A percentile compares a stretch with the other conserved stretches of the same genome.
These are phyloP conservation scores for Cistogaster globosa DNA, from an alignment of 2,888 invertebrate genomes.

Conservation along the genomic window DNA sequence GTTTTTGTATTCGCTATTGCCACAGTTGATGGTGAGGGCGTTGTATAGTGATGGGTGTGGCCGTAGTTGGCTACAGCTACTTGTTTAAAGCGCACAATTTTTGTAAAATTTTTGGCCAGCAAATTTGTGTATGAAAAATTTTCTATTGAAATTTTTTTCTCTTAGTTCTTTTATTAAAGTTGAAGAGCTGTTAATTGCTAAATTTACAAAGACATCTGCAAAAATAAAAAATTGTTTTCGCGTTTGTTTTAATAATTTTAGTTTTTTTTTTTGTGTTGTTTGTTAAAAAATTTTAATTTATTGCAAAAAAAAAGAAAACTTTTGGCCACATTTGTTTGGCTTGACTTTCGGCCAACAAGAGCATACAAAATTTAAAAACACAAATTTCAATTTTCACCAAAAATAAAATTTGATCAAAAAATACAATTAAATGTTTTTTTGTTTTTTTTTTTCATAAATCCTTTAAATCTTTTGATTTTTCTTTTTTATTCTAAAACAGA, in stretches of 20 bases:
- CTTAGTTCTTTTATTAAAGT: neutral
- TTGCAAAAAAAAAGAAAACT: conserved; percentile 49
- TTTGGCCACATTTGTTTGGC: conserved; percentile 80
- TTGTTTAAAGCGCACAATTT: conserved; percentile 75
- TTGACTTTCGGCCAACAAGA: conserved; percentile 80
- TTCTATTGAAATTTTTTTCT: conserved; percentile 2
- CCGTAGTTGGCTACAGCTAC: conserved; percentile 74
- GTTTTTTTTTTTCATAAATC: conserved; percentile 66
- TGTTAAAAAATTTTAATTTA: neutral
- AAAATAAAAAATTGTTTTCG: conserved; percentile 19
- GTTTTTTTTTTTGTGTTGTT: neutral
- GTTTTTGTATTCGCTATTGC: conserved; percentile 3
- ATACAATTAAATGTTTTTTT: neutral
- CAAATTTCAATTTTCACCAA: conserved; percentile 58
- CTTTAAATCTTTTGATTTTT: conserved; percentile 26
- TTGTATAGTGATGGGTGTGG: conserved; percentile 67
- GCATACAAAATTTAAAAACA: conserved; percentile 10
- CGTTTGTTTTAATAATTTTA: neutral
- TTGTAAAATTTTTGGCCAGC: conserved; percentile 62
- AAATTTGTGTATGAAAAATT: conserved; percentile 31
- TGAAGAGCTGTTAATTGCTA: neutral
- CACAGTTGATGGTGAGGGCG: conserved; percentile 4
- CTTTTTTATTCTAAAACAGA: neutral
- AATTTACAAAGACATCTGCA: conserved; percentile 53
- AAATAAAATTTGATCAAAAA: conserved; percentile 41